A percentile compares a stretch with the other conserved stretches of the same genome.
Conservation (phyloP, 2,113 vertebrate genomes). For the Oophaga pumilio region DNA sequence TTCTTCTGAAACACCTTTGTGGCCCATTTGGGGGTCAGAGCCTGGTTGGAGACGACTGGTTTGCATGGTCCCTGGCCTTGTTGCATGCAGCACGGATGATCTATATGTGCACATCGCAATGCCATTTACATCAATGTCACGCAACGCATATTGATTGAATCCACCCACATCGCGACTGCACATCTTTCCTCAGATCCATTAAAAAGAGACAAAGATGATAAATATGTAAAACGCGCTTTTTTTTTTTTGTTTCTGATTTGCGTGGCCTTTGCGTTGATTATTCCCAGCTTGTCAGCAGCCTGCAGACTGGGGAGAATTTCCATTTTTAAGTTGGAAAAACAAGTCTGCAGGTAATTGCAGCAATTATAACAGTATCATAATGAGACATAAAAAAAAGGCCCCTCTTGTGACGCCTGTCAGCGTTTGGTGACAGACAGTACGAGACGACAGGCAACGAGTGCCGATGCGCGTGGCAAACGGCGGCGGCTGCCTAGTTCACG, state of each 20-base stretch:
- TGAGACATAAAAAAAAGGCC: constrained; percentile 66
- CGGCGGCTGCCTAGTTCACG: not conserved
- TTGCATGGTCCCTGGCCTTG: not conserved
- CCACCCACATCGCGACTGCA: constrained; percentile 79
- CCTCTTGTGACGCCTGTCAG: constrained; percentile 1
- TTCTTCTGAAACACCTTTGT: too few relatives aligned
- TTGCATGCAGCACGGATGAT: not conserved
- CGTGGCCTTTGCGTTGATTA: constrained; percentile 79
- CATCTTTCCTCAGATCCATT: constrained; percentile 80
- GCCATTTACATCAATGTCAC: not conserved
- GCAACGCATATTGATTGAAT: constrained; percentile 73
- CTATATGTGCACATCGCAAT: too few relatives aligned
- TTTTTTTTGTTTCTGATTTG: constrained; percentile 77
- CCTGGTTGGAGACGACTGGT: too few relatives aligned
- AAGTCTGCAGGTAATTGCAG: constrained; percentile 70
- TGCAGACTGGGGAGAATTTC: constrained; percentile 78
- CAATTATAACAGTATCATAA: constrained; percentile 68
- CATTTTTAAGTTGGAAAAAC: constrained; percentile 73
- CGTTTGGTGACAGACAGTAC: not conserved
- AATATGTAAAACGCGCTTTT: constrained; percentile 80
- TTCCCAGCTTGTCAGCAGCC: constrained; percentile 76
- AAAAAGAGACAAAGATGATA: constrained; percentile 81
- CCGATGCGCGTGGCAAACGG: not conserved
- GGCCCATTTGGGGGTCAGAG: too few relatives aligned
- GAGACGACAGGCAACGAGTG: too few relatives aligned